Percentiles rank a stretch among this genome's conserved stretches.
These are phyloP conservation scores for Progne subis DNA, from an alignment of 2,113 vertebrate genomes.

Conservation along the genomic window DNA sequence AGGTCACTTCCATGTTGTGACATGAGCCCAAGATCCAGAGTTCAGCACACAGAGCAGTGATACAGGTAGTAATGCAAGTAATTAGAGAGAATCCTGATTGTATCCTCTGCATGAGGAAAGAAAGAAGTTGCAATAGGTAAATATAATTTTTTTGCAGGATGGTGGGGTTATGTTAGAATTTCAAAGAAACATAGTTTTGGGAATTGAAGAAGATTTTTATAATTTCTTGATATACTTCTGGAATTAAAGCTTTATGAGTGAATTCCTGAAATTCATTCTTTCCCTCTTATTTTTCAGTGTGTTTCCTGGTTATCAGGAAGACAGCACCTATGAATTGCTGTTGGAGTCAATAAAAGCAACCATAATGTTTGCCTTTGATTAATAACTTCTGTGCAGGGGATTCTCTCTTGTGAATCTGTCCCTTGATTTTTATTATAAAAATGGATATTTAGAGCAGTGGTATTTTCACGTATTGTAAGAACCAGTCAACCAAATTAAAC, in stretches of 20 bases:
- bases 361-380: neutral
- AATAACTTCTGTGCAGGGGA: neutral
- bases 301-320: neutral
- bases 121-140: neutral
- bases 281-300: neutral
- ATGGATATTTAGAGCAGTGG: neutral
- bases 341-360: neutral
- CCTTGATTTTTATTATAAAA: neutral
- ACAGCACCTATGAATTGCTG: neutral
- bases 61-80: neutral
- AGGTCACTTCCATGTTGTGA: neutral
- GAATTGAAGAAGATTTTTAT: neutral
- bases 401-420: neutral
- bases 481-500: neutral
- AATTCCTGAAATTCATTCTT: neutral
- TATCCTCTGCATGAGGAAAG: neutral
- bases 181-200: neutral
- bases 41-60: rapidly evolving
- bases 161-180: neutral
- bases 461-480: neutral
- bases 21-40: neutral
- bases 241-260: neutral
- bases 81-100: neutral
- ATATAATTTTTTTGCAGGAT: neutral
- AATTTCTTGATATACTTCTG: neutral